Base-by-base conservation (phyloP, 2,888 invertebrate species). In the Cephalotes varians region DNA sequence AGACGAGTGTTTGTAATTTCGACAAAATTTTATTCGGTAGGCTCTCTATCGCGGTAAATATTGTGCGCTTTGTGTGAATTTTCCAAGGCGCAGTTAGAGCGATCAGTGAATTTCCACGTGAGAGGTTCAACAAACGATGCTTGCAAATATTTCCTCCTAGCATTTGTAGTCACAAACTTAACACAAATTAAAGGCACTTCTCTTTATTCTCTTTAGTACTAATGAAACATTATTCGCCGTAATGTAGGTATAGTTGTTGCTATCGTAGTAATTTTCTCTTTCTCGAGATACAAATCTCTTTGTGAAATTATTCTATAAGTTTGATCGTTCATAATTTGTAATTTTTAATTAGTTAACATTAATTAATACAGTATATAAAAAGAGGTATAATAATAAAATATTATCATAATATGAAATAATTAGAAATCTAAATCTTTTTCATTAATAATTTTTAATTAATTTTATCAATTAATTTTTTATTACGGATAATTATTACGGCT, bases 61-160 rank as follows among this genome's bases (percentile, higher is more conserved):
- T 28, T 28, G 12, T 60, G 18, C 15, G 15, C 44, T 47, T 64
- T 64, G 25, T 71, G 37, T 10, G 44, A 67, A 21, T 28, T 40
- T 67, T 76, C 34, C 49, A n/a, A 76, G 51, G 28, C 71, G 40
- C 51, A 40, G n/a, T 54, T 58, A 37, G 25, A 67, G 34, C 9
- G 12, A n/a, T 67, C 40, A 54, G 51, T 67, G 69, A 76, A 69
- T 67, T 76, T 76, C 40, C 51, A 76, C 28, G 15, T n/a, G 37
- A 18, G 28, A 54, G n/a, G 28, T 54, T 76, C 40, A 54, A 65
- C 25, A 76, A 65, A 65, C 64, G 62, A 21, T 21, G 49, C 31
- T 25, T 54, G 54, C 51, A n/a, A 47, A 5, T 12, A 31, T 40
- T 37, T 76, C 28, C 15, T 31, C 15, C 12, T 47, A 10, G 2